phyloP scores from a whole-genome alignment of 2,113 vertebrate genomes.

The Riparia riparia region DNA sequence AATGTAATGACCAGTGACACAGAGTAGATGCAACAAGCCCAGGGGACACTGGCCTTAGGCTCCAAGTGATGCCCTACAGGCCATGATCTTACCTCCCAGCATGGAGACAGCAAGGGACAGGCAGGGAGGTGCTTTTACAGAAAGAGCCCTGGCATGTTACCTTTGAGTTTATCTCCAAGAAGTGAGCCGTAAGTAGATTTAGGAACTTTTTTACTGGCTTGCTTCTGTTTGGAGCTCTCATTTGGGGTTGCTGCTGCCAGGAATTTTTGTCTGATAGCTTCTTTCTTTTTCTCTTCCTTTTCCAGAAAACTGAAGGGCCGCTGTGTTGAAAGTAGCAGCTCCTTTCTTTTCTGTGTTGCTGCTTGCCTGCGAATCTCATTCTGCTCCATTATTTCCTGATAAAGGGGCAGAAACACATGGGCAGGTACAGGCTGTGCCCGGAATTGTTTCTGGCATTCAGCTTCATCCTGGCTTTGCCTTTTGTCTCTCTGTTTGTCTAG shows the following conservation, averaged over 20 bases:
- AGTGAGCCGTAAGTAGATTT: constrained; percentile 75
- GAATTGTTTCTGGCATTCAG: constrained; percentile 90
- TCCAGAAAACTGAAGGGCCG: constrained; percentile 89
- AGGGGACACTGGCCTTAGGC: not conserved
- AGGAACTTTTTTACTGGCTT: constrained; percentile 65
- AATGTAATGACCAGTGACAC: not conserved
- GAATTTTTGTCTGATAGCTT: constrained; percentile 71
- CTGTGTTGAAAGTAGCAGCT: constrained; percentile 85
- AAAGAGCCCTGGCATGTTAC: constrained; percentile 68
- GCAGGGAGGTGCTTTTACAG: not conserved
- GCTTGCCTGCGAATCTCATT: constrained; percentile 81
- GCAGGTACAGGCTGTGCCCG: constrained; percentile 84
- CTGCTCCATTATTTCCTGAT: constrained; percentile 81
- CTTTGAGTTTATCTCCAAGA: constrained; percentile 82
- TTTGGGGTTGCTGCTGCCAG: constrained; percentile 47
- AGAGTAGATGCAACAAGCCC: not conserved
- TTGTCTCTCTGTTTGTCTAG: constrained; percentile 59
- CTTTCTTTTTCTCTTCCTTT: constrained; percentile 83
- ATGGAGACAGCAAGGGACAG: not conserved
- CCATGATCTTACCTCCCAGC: not conserved
- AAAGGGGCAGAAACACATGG: constrained; percentile 83
- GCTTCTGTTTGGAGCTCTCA: constrained; percentile 61
- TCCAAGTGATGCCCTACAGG: not conserved
- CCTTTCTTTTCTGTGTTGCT: constrained; percentile 83
- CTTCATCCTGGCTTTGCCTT: constrained; percentile 81